Evolutionary conservation across 2,797 vertebrate species (phyloP), one percentile per base, ranked within the genome.

Genomic region (Hirundo rustica): DNA sequence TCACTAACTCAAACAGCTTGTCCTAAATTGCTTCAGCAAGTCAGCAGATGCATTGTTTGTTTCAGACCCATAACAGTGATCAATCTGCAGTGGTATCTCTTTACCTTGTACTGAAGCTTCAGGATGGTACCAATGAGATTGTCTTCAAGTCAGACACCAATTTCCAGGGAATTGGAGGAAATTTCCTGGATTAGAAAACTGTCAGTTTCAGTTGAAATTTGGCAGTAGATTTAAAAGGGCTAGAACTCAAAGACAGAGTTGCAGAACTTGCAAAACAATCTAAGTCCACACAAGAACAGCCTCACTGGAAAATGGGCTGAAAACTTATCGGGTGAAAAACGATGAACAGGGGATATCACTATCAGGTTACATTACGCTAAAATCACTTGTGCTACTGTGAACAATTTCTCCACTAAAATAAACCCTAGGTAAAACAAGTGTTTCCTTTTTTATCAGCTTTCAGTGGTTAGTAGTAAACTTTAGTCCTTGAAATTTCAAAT

Each of bases 41-140:
- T n/a, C n/a, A 88, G 53, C 76, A 95, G 85, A 85, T 86, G 80
- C 36, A 86, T 64, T 60, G 25, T 13, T 80, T 92, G 77, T 81
- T 67, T 86, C 45, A 80, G 45, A 84, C 73, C 68, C 57, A 66
- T 36, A 76, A 66, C 1, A 70, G 11, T 3, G 8, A 84, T 72
- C 58, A 42, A 27, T 42, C 50, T 75, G 54, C 54, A 87, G 42
- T 7, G 40, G 45, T 20, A 87, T 16, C 5, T 64, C 54, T 81
- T 47, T 14, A 68, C 32, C 44, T 75, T 48, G 14, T n/a, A 54
- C 34, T 82, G 54, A 78, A 70, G 60, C 38, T 79, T 66, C 64
- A 76, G 34, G 21, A 42, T 20, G 18, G 42, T 61, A 68, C 70
- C 87, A 77, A 72, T 27, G 26, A 81, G 57, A 72, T 21, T 68